Evolutionary conservation across 2,888 invertebrate species (phyloP).

Genomic region (Phymatocera aterrima): DNA sequence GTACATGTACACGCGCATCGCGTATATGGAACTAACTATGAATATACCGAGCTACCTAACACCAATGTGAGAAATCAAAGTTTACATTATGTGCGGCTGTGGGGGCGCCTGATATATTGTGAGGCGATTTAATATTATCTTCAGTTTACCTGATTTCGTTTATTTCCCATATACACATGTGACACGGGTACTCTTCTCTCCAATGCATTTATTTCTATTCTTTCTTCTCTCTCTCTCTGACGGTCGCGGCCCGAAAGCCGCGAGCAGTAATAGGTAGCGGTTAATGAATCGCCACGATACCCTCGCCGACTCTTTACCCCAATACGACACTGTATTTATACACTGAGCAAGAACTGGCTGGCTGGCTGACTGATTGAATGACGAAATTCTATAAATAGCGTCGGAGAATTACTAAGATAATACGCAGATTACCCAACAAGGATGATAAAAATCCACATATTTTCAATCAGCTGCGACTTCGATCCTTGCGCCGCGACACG

Average conservation of each 20-base stretch:
- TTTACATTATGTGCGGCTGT: no score
- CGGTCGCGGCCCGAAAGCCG: not conserved
- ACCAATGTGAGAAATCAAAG: no score
- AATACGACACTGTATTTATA: not conserved
- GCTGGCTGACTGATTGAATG: not conserved
- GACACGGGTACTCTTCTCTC: no score
- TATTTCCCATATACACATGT: not conserved
- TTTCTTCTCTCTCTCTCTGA: not conserved
- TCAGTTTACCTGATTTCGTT: not conserved
- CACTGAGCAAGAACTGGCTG: not conserved
- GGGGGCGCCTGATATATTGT: no score
- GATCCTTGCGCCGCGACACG: not conserved
- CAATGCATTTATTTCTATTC: not conserved
- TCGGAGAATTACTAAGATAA: slow-evolving; percentile 4
- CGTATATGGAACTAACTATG: no score
- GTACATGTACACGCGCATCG: not conserved
- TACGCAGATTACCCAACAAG: slow-evolving; percentile 12
- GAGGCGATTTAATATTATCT: not conserved
- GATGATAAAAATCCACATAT: not conserved
- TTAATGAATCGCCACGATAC: not conserved
- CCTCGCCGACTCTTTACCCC: not conserved
- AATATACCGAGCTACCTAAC: no score
- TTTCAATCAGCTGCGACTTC: not conserved
- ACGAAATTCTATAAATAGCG: slow-evolving; percentile 38
- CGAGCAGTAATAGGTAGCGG: not conserved